Conservation (phyloP, 2,113 vertebrate species). For the Trachemys scripta region DNA sequence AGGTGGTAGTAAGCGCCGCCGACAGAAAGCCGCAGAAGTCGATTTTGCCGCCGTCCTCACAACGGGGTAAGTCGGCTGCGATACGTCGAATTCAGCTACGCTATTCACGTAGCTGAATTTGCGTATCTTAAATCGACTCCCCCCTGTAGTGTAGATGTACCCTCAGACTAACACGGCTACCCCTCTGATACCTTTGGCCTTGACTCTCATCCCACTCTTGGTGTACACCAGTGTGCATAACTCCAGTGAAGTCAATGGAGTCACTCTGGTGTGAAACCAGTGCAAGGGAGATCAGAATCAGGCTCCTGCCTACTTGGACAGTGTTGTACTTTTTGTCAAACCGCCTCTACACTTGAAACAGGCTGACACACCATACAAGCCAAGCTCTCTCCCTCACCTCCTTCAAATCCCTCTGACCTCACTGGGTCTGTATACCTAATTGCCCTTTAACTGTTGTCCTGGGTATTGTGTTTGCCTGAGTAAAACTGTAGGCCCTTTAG, state of each 20-base stretch:
- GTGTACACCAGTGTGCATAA: neutral
- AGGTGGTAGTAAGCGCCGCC: too few relatives aligned
- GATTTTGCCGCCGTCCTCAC: too few relatives aligned
- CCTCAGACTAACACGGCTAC: too few relatives aligned
- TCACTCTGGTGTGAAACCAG: neutral
- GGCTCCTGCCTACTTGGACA: neutral
- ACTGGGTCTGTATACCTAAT: neutral
- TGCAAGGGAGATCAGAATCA: neutral
- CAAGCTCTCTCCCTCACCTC: neutral
- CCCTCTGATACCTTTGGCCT: too few relatives aligned
- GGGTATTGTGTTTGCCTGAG: fast-evolving
- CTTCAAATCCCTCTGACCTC: neutral
- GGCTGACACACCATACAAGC: fast-evolving
- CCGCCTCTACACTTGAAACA: neutral
- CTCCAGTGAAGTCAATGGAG: fast-evolving
- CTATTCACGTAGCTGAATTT: too few relatives aligned
- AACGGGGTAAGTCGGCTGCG: too few relatives aligned
- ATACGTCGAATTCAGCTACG: too few relatives aligned
- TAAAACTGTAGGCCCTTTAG: fast-evolving
- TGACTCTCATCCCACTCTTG: neutral
- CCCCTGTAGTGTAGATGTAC: too few relatives aligned
- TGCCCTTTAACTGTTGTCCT: fast-evolving
- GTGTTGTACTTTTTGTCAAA: neutral
- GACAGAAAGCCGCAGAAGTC: too few relatives aligned
- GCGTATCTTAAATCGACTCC: too few relatives aligned